phyloP scores from a whole-genome alignment of 2,113 vertebrate genomes.

The Opisthocomus hoazin region DNA sequence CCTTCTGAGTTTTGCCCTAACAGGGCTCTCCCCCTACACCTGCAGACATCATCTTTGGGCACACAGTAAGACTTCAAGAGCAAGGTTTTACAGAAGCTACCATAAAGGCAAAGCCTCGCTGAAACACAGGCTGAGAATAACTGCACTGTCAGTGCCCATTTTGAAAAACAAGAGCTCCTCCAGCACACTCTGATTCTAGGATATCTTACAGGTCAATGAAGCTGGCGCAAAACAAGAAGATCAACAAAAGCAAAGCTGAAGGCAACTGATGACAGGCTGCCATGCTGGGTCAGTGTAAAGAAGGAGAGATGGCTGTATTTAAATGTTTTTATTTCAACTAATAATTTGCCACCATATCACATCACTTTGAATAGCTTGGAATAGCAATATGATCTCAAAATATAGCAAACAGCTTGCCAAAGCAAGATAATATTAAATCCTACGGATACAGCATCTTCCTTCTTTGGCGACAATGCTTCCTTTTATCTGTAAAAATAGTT shows the following conservation, averaged over 20 bases:
- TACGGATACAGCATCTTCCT: conserved; percentile 60
- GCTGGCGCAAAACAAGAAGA: background rate
- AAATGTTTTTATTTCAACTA: conserved; percentile 76
- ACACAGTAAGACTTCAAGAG: background rate
- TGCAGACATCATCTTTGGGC: background rate
- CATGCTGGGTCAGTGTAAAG: background rate
- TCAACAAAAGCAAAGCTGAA: background rate
- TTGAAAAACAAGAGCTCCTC: background rate
- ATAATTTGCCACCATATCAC: conserved; percentile 73
- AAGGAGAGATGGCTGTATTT: conserved; percentile 29
- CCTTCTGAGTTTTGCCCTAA: background rate
- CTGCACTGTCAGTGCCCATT: background rate
- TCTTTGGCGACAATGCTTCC: conserved; percentile 65
- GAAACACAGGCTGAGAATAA: background rate
- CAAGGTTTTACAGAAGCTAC: background rate
- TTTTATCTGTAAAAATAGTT: conserved; percentile 68
- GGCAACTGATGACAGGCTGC: background rate
- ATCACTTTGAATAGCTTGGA: conserved; percentile 72
- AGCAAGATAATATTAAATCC: conserved; percentile 72
- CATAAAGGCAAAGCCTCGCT: background rate
- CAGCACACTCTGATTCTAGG: background rate
- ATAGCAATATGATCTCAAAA: conserved; percentile 73
- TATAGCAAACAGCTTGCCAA: conserved; percentile 76
- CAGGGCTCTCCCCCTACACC: background rate
- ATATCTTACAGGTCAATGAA: background rate